These are phyloP conservation scores for Drosophila multiciliata DNA, from an alignment of 2,888 invertebrate species.

Conservation along the genomic window DNA sequence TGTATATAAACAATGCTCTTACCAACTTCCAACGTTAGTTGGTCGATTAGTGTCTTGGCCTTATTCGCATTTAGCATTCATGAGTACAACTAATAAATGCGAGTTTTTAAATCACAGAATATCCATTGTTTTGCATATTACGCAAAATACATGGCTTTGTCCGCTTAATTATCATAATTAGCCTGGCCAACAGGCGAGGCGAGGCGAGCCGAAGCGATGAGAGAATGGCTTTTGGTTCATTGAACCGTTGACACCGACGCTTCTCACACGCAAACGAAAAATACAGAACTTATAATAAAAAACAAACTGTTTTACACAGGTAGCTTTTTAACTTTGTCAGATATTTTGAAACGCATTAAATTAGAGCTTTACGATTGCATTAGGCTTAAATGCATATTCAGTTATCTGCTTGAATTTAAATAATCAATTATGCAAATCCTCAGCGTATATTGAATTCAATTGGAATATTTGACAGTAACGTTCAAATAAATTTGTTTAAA, in stretches of 20 bases:
- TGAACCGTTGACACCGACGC: slow-evolving; percentile 54
- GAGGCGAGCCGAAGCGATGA: neutral
- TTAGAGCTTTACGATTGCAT: neutral
- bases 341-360: neutral
- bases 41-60: neutral
- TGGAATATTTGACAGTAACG: neutral
- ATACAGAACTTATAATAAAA: slow-evolving; percentile 35
- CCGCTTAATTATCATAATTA: slow-evolving; percentile 72
- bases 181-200: slow-evolving; percentile 26
- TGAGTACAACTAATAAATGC: slow-evolving; percentile 16
- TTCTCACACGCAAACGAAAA: slow-evolving; percentile 54
- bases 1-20: neutral
- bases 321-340: neutral
- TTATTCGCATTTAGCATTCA: slow-evolving; percentile 7
- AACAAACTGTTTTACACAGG: neutral
- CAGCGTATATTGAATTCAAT: neutral
- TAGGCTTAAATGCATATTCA: neutral
- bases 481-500: neutral
- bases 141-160: slow-evolving; percentile 28
- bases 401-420: neutral
- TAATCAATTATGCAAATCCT: neutral
- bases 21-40: neutral
- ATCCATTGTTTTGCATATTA: slow-evolving; percentile 62
- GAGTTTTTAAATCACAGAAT: slow-evolving; percentile 42
- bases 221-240: slow-evolving; percentile 52